Base-by-base conservation (phyloP, 2,888 invertebrate species). In the Polia nebulosa region DNA sequence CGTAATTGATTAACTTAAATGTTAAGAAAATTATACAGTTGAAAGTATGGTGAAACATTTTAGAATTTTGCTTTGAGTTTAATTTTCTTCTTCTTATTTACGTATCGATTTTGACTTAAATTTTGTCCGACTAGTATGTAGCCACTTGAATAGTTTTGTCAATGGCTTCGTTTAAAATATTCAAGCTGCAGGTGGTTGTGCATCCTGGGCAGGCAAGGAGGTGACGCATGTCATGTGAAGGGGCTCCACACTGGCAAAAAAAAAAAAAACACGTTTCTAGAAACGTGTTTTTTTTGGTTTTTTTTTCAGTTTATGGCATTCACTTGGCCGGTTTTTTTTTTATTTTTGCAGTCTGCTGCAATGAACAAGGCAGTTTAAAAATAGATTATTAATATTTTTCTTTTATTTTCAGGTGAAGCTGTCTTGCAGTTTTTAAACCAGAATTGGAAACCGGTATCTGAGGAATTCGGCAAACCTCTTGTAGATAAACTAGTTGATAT, bases 381-480 rank as follows among this genome's bases (percentile, higher is more conserved):
- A 17, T 29, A 22, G 32, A 1, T 1, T 5, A 9, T 13, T 5
- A 51, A n/a, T 13, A 1, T 32, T 53, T 25, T 57, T 32, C 41
- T 56, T 70, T 53, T 62, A 8, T 76, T 88, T 89, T 66, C 81
- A 93, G 93, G 93, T 88, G 74, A 92, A 81, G 87, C 90, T 3
- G 92, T 93, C n/a, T 79, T 94, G 22, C 74, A 64, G 29, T 93
- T 94, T 73, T 73, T 94, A 25, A 94, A 94, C 59, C 86, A 87
- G 71, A 93, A 94, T 69, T 94, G 92, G 93, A 87, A 85, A 76
- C 86, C 89, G 69, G 78, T 94, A 1, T 73, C 88, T 8, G 88
- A 90, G n/a, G 93, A 94, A 72, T 92, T 94, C 17, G 93, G 93
- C 0, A 82, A 81, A 52, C 93, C 93, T 1, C 76, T 94, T 6